These are phyloP conservation scores for Nipponacmea schrenckii DNA, from an alignment of 2,888 invertebrate species.

Conservation along the genomic window DNA sequence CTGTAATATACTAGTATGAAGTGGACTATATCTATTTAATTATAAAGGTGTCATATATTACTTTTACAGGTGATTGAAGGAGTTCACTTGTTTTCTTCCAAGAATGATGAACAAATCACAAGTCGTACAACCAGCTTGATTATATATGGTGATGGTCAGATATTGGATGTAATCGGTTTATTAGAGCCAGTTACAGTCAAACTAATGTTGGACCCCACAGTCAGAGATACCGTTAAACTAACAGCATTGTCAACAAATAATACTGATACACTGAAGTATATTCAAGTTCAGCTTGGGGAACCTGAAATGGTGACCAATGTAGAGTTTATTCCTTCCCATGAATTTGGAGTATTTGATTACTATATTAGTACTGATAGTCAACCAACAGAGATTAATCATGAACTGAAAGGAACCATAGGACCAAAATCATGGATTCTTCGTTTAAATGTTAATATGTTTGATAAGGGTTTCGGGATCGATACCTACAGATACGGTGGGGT, in stretches of 20 bases:
- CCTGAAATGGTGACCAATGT: conserved; percentile 16
- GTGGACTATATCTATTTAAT: too few relatives aligned
- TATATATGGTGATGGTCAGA: conserved; percentile 15
- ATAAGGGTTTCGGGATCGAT: neutral
- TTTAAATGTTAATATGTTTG: neutral
- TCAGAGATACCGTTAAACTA: conserved; percentile 1
- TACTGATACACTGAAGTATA: conserved; percentile 13
- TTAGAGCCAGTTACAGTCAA: conserved; percentile 14
- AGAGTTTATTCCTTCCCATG: conserved; percentile 14
- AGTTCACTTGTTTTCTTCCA: too few relatives aligned
- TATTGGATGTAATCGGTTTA: conserved; percentile 13
- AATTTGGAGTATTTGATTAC: conserved; percentile 19
- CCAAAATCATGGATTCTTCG: neutral
- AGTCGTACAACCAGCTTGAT: conserved; percentile 17
- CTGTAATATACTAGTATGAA: too few relatives aligned
- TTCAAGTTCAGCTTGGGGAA: conserved; percentile 23
- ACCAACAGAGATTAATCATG: conserved; percentile 16
- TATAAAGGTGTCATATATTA: too few relatives aligned
- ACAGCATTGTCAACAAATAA: conserved; percentile 20
- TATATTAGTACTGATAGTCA: conserved; percentile 19
- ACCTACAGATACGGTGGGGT: neutral
- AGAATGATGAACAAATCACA: neutral
- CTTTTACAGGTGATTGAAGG: too few relatives aligned
- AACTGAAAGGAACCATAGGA: conserved; percentile 11
- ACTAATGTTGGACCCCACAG: neutral